phyloP scores from a whole-genome alignment of 2,113 vertebrate genomes.

The Oceanodroma tethys region DNA sequence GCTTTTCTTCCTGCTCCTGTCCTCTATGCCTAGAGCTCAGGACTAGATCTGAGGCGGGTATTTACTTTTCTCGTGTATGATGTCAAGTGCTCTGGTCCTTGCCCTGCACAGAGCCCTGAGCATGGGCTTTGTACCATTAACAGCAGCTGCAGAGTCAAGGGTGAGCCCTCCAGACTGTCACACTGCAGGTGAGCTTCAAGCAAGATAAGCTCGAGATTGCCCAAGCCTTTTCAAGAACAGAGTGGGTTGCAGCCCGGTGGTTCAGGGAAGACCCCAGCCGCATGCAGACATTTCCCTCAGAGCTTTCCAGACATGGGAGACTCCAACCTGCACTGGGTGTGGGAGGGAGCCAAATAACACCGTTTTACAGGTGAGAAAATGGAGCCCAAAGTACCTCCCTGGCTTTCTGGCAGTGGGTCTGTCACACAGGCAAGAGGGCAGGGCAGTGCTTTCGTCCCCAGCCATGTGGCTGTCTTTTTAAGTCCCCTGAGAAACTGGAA shows the following conservation, averaged over 20 bases:
- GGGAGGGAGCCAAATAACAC: not conserved
- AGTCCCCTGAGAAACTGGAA: not conserved
- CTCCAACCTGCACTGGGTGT: accelerated
- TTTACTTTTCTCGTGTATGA: not conserved
- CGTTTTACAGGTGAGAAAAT: not conserved
- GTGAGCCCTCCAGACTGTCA: not conserved
- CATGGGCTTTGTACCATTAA: not conserved
- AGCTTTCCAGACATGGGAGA: not conserved
- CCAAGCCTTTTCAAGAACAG: not conserved
- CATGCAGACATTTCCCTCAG: not conserved
- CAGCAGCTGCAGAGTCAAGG: not conserved
- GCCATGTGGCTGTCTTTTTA: not conserved
- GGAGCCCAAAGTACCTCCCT: not conserved
- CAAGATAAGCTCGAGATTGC: not conserved
- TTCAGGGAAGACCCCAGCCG: not conserved
- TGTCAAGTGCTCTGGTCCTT: not conserved
- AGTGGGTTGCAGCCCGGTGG: not conserved
- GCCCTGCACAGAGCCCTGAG: not conserved
- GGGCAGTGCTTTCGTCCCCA: not conserved
- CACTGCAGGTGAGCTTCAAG: not conserved
- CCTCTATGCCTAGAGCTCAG: not conserved
- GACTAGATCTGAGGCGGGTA: not conserved
- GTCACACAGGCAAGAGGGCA: not conserved
- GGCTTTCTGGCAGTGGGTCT: not conserved
- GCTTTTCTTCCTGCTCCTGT: not conserved